Evolutionary conservation across 2,888 invertebrate species (phyloP), one percentile per base, ranked within the genome.

Genomic region (Blera fallax): DNA sequence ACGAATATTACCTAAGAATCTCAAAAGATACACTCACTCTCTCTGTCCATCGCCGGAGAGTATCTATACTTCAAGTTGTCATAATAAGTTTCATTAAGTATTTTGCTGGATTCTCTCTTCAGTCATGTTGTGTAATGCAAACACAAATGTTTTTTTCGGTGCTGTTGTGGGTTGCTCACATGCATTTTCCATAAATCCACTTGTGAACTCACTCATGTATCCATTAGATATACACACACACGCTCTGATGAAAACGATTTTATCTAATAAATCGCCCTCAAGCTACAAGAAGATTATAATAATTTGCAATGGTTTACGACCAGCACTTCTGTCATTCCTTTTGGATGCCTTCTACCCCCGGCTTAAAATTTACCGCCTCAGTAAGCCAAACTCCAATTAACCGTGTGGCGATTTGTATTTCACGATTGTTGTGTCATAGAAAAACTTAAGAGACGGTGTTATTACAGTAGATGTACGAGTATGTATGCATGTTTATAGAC

Each of bases 201-300:
- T 58, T 37, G 58, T 14, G 14, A 34, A 56, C 40, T 21, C 40
- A 37, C 45, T 27, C 62, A 29, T 27, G 43, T 43, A 60, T 27
- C 40, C 21, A 32, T 56, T 21, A 58, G 40, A 58, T 58, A 18
- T 8, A 5, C 8, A 27, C 11, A 11, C 27, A 27, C 3, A 27
- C 3, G 37, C 14, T 14, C 1, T 24, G 11, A 27, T 3, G n/a
- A n/a, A n/a, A n/a, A n/a, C 2, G 3, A 27, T 50, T 27, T 48
- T 64, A 64, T 64, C 48, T 64, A 48, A 64, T 48, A 48, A 64
- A 64, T 64, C 64, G 45, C 64, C 64, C 64, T 64, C 48, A n/a
- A 48, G 64, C 64, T 48, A 64, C 64, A 48, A 64, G 64, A 64
- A 64, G 64, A 64, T 64, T 64, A 64, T 34, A 48, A 64, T 64